Evolutionary conservation across 2,113 vertebrate genomes (phyloP).

Genomic region (Paedocypris sp.): DNA sequence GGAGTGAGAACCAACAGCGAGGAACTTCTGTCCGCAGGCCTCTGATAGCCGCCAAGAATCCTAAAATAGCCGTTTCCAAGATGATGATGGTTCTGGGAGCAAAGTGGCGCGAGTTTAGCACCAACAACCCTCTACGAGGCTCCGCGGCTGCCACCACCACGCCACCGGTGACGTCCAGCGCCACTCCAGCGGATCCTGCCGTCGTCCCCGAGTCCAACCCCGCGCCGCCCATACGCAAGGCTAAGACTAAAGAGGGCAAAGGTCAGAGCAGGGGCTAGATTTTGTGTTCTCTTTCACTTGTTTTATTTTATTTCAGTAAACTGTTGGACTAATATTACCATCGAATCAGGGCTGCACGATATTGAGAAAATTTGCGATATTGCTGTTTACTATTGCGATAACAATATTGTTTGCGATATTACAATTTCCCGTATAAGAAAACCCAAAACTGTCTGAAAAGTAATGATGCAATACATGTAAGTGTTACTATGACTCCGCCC

Average conservation of each 20-base stretch:
- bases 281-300: neutral
- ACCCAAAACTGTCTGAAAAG: no score
- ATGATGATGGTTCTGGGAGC: conserved; percentile 99
- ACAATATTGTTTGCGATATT: no score
- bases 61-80: conserved; percentile 96
- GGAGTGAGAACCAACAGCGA: no score
- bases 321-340: no score
- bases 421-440: no score
- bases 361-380: no score
- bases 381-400: no score
- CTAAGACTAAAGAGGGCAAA: conserved; percentile 98
- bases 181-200: neutral
- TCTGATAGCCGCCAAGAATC: conserved; percentile 95
- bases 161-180: conserved; percentile 45
- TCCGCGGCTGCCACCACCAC: conserved; percentile 84
- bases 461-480: no score
- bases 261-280: conserved; percentile 51
- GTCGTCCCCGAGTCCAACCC: conserved; percentile 51
- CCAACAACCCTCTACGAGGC: conserved; percentile 93
- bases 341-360: no score
- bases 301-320: neutral
- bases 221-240: conserved; percentile 80
- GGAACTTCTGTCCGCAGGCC: conserved; percentile 75
- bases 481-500: no score
- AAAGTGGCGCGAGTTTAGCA: conserved; percentile 96